These are phyloP conservation scores for Mellilla xanthometata DNA, from an alignment of 2,888 invertebrate genomes.

Conservation along the genomic window DNA sequence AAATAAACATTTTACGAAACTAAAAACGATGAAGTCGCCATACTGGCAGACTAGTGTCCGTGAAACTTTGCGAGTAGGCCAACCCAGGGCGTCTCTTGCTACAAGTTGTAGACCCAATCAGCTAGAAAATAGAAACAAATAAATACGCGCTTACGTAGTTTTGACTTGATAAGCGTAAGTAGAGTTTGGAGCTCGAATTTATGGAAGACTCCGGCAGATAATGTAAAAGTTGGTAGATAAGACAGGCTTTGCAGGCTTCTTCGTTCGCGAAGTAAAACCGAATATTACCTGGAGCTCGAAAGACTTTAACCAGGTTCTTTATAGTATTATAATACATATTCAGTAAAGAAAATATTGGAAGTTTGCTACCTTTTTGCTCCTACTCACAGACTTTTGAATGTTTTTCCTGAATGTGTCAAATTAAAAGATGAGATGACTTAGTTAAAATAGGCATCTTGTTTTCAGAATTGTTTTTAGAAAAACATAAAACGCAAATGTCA, in stretches of 20 bases:
- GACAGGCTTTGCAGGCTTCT: constrained; percentile 61
- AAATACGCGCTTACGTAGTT: constrained; percentile 76
- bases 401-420: too few species aligned
- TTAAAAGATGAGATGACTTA: too few species aligned
- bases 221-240: constrained; percentile 76
- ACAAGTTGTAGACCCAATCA: constrained; percentile 72
- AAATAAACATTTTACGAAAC: too few species aligned
- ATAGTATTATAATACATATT: constrained; percentile 47
- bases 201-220: constrained; percentile 71
- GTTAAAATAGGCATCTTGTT: too few species aligned
- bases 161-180: constrained; percentile 75
- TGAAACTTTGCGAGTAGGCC: constrained; percentile 66
- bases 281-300: constrained; percentile 53
- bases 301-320: constrained; percentile 48
- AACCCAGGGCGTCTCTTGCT: constrained; percentile 52
- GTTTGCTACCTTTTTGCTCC: too few species aligned
- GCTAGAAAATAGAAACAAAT: constrained; percentile 78
- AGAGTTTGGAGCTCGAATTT: constrained; percentile 66
- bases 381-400: too few species aligned
- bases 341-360: too few species aligned
- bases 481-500: too few species aligned
- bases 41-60: constrained; percentile 22
- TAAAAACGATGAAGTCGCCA: constrained; percentile 3
- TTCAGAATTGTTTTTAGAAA: too few species aligned
- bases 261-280: constrained; percentile 49